Evolutionary conservation across 2,113 vertebrate species (phyloP).

Genomic region (Grus americana): DNA sequence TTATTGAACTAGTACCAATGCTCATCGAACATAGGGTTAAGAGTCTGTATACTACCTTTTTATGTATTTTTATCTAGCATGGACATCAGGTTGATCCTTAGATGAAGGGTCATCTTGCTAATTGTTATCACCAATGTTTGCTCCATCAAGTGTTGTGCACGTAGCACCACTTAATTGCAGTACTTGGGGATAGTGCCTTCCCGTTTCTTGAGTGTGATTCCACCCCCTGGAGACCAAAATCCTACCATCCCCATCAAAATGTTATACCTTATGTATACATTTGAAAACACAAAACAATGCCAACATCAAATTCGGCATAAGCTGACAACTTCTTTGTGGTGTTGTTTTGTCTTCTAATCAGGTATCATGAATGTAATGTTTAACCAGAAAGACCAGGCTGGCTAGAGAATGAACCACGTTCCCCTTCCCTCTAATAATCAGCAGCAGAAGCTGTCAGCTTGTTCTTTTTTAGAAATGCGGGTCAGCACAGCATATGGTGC

Average conservation of each 20-base stretch:
- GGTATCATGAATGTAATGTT: not conserved
- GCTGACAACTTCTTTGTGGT: not conserved
- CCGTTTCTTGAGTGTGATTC: not conserved
- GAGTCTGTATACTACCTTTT: not conserved
- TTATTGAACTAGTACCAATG: not conserved
- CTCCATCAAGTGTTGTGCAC: not conserved
- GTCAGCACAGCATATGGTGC: slow-evolving; percentile 7
- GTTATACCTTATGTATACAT: not conserved
- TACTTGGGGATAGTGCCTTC: not conserved
- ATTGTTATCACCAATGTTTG: not conserved
- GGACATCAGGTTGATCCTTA: not conserved
- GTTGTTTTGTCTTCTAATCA: not conserved
- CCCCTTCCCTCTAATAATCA: slow-evolving; percentile 2
- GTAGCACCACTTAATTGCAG: not conserved
- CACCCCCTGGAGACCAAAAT: not conserved
- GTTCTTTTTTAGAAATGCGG: not conserved
- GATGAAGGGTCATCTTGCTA: not conserved
- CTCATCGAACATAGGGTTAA: not conserved
- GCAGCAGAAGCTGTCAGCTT: not conserved
- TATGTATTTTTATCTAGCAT: not conserved
- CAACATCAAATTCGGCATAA: not conserved
- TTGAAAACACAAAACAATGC: not conserved
- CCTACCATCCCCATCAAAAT: not conserved
- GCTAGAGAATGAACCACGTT: not conserved
- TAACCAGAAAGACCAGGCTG: not conserved